Percentiles rank a stretch among this genome's conserved stretches.
Evolutionary conservation across 2,113 vertebrate species (phyloP).

Genomic region (Merops nubicus): DNA sequence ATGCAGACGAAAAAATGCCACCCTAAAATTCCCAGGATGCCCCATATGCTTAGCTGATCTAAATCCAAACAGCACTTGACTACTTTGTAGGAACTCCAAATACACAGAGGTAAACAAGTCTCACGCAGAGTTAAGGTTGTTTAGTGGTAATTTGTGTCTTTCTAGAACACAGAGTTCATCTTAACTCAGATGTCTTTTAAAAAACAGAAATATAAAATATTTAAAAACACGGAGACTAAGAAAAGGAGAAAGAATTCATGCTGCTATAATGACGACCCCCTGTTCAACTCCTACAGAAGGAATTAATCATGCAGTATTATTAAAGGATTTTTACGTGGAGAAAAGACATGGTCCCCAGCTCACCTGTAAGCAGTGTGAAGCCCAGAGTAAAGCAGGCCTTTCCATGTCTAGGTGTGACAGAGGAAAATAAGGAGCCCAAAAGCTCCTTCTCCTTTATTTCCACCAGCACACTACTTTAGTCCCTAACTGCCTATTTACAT

Average conservation of each 20-base stretch:
- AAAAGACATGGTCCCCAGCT: neutral
- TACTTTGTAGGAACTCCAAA: neutral
- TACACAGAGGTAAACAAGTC: neutral
- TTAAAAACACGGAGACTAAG: neutral
- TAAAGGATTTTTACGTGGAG: neutral
- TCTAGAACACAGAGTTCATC: neutral
- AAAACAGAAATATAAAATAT: neutral
- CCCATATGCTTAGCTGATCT: neutral
- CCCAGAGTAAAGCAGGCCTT: neutral
- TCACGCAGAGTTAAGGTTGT: neutral
- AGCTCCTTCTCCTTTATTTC: neutral
- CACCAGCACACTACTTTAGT: neutral
- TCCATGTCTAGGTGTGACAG: rapidly evolving
- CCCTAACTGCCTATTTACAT: neutral
- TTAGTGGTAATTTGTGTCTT: neutral
- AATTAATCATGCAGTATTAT: neutral
- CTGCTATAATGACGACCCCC: neutral
- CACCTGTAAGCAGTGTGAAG: neutral
- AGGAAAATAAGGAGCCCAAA: neutral
- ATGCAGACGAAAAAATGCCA: neutral
- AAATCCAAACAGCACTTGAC: neutral
- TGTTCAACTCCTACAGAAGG: neutral
- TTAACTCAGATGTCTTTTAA: neutral
- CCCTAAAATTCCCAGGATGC: neutral
- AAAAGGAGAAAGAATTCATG: neutral